Conservation (phyloP, 2,888 invertebrate genomes). For the Drosophila robusta region DNA sequence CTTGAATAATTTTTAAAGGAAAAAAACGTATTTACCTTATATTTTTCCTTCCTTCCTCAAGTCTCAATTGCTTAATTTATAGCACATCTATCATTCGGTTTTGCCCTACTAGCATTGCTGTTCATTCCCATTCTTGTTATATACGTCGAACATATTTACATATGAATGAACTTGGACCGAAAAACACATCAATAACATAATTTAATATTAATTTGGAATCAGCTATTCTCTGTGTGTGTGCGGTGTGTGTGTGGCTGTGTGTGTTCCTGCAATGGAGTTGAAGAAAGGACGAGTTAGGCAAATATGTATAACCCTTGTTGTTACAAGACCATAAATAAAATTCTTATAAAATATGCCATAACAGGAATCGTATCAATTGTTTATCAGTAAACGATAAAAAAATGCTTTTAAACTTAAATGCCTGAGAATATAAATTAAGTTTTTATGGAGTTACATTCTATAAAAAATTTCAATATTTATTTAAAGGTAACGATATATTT, state of each 20-base stretch:
- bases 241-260: not conserved
- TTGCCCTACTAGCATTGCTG: not conserved
- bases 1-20: too few species aligned
- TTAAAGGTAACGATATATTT: too few species aligned
- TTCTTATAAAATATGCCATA: not conserved
- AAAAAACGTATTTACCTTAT: too few species aligned
- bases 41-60: not conserved
- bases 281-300: not conserved
- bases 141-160: slow-evolving; percentile 15
- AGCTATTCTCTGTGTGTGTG: not conserved
- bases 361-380: not conserved
- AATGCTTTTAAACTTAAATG: too few species aligned
- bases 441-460: too few species aligned
- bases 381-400: not conserved
- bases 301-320: slow-evolving; percentile 14
- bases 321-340: not conserved
- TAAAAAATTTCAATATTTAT: too few species aligned
- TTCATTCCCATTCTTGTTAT: not conserved
- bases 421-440: too few species aligned
- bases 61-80: not conserved
- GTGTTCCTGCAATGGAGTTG: not conserved
- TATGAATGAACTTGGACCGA: slow-evolving; percentile 24
- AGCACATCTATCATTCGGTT: not conserved
- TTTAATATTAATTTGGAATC: slow-evolving; percentile 21
- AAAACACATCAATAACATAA: slow-evolving; percentile 26